These are phyloP conservation scores for Chamaedrilus cognettii DNA, from an alignment of 2,888 invertebrate species.

Conservation along the genomic window DNA sequence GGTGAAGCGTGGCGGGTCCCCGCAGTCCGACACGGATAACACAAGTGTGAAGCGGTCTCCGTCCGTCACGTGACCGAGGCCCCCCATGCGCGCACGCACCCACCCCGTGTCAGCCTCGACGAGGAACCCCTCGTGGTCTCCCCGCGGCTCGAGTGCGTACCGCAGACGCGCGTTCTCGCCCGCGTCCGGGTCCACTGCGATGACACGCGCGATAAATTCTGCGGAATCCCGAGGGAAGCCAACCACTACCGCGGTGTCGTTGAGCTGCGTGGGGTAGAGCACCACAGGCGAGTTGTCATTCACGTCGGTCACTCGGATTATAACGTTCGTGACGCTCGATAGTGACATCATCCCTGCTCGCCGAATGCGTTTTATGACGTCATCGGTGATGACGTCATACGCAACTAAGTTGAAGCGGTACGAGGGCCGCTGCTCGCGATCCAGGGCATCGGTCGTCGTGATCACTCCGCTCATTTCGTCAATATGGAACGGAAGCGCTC, in stretches of 20 bases:
- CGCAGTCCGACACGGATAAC: not conserved
- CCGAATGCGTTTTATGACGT: too few species aligned
- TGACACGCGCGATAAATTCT: not conserved
- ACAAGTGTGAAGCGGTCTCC: not conserved
- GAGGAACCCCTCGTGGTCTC: not conserved
- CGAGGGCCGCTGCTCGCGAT: slow-evolving; percentile 20
- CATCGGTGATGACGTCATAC: slow-evolving; percentile 7
- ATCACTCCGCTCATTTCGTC: slow-evolving; percentile 29
- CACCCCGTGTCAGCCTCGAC: slow-evolving; percentile 9
- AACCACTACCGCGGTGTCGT: slow-evolving; percentile 9
- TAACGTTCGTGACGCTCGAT: not conserved
- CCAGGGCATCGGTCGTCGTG: slow-evolving; percentile 24
- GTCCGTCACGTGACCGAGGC: not conserved
- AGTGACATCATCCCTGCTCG: too few species aligned
- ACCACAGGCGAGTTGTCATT: slow-evolving; percentile 24
- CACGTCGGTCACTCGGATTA: slow-evolving; percentile 7
- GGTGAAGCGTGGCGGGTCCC: slow-evolving; percentile 4
- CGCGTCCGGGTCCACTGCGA: slow-evolving; percentile 4
- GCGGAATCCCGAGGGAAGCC: not conserved
- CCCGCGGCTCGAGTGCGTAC: not conserved
- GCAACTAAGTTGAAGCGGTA: not conserved
- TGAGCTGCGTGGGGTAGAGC: slow-evolving; percentile 4
- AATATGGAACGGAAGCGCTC: slow-evolving; percentile 21
- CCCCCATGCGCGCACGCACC: not conserved
- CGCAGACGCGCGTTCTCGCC: slow-evolving; percentile 9